A percentile compares a stretch with the other conserved stretches of the same genome.
Conservation (phyloP, 1,140 invertebrate species). For the Eulimnadia texana region DNA sequence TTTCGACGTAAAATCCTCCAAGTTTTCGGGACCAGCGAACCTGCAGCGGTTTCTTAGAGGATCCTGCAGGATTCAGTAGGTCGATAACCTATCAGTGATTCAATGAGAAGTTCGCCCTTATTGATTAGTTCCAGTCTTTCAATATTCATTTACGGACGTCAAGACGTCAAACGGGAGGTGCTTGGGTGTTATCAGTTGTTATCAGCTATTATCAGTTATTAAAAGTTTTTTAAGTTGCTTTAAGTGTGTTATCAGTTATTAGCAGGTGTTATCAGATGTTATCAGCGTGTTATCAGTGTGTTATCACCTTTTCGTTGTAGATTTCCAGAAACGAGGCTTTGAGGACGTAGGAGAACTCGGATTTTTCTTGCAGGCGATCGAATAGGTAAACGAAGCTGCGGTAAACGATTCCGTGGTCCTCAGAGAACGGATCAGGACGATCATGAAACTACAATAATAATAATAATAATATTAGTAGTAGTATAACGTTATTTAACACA, state of each 20-base stretch:
- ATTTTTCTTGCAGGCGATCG: constrained; percentile 53
- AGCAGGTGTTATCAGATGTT: too few species aligned
- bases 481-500: background rate
- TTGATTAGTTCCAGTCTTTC: too few species aligned
- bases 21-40: constrained; percentile 85
- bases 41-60: constrained; percentile 58
- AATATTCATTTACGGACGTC: too few species aligned
- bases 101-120: too few species aligned
- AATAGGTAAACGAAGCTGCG: constrained; percentile 82
- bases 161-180: too few species aligned
- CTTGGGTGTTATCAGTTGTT: too few species aligned
- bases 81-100: constrained; percentile 70
- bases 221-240: too few species aligned
- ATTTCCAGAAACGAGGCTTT: constrained; percentile 90
- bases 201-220: too few species aligned
- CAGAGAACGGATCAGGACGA: constrained; percentile 41
- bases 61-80: constrained; percentile 73
- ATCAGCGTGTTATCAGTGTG: too few species aligned
- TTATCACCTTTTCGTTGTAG: constrained; percentile 94
- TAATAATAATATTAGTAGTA: constrained; percentile 24
- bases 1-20: constrained; percentile 87
- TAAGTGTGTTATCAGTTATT: too few species aligned
- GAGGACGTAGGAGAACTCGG: constrained; percentile 62
- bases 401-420: constrained; percentile 69
- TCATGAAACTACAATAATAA: constrained; percentile 46